Percentiles rank a stretch among this genome's conserved stretches.
These are phyloP conservation scores for Panthera tigris DNA, from an alignment of 2,113 vertebrate species.

Conservation along the genomic window DNA sequence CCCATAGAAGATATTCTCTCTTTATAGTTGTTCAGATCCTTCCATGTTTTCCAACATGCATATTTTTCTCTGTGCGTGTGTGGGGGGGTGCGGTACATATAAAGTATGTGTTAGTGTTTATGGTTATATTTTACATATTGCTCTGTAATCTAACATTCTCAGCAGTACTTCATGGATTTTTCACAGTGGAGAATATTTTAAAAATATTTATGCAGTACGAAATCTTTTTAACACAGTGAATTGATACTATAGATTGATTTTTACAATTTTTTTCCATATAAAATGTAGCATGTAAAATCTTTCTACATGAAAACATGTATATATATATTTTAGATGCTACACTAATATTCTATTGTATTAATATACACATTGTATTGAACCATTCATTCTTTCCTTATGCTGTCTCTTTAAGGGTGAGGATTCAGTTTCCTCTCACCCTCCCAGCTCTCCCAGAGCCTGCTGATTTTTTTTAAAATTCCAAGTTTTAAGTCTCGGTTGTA, in stretches of 20 bases:
- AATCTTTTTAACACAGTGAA: not conserved
- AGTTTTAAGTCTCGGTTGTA: not conserved
- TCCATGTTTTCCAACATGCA: not conserved
- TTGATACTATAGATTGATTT: not conserved
- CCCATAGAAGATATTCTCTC: not conserved
- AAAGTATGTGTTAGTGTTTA: not conserved
- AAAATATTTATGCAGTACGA: not conserved
- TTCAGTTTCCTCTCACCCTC: not conserved
- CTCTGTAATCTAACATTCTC: not conserved
- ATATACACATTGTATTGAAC: not conserved
- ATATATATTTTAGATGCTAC: not conserved
- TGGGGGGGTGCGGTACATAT: not conserved
- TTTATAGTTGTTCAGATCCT: not conserved
- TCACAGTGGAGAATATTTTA: not conserved
- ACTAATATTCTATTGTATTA: not conserved
- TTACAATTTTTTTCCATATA: not conserved
- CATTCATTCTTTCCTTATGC: not conserved
- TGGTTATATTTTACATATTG: not conserved
- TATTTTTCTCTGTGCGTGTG: not conserved
- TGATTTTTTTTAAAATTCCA: not conserved
- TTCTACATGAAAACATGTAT: not conserved
- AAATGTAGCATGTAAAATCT: not conserved
- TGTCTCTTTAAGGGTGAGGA: not conserved
- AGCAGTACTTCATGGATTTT: not conserved
- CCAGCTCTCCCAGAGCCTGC: not conserved